phyloP scores from a whole-genome alignment of 1,140 invertebrate species.

The Cydia pomonella region DNA sequence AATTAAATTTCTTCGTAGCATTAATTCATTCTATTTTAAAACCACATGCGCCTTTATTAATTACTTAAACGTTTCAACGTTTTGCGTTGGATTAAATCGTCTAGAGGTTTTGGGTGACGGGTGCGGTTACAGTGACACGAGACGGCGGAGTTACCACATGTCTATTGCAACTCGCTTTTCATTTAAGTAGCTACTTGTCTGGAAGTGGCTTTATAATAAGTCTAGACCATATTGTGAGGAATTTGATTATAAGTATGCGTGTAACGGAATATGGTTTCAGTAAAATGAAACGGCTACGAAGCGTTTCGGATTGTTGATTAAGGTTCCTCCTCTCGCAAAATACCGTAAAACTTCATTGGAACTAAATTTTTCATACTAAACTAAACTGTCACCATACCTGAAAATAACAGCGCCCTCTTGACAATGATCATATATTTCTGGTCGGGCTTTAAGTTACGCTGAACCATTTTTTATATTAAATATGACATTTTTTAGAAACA shows the following conservation, averaged over 20 bases:
- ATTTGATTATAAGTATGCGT: neutral
- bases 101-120: slow-evolving; percentile 2
- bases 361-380: too few species aligned
- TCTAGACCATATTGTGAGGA: neutral
- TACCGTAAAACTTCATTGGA: too few species aligned
- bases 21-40: neutral
- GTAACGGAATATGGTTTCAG: neutral
- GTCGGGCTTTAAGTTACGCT: too few species aligned
- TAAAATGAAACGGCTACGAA: neutral
- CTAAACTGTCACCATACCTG: too few species aligned
- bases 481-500: too few species aligned
- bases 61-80: slow-evolving; percentile 2
- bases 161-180: neutral
- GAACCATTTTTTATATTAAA: too few species aligned
- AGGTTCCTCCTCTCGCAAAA: too few species aligned
- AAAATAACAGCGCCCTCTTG: too few species aligned
- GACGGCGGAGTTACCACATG: neutral
- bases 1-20: neutral
- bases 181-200: neutral
- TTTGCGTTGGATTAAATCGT: neutral
- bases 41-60: slow-evolving; percentile 16
- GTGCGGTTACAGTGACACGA: neutral
- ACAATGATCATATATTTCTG: too few species aligned
- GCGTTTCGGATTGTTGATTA: neutral
- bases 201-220: neutral